Evolutionary conservation across 2,888 invertebrate genomes (phyloP).

Genomic region (Drosophila histrio): DNA sequence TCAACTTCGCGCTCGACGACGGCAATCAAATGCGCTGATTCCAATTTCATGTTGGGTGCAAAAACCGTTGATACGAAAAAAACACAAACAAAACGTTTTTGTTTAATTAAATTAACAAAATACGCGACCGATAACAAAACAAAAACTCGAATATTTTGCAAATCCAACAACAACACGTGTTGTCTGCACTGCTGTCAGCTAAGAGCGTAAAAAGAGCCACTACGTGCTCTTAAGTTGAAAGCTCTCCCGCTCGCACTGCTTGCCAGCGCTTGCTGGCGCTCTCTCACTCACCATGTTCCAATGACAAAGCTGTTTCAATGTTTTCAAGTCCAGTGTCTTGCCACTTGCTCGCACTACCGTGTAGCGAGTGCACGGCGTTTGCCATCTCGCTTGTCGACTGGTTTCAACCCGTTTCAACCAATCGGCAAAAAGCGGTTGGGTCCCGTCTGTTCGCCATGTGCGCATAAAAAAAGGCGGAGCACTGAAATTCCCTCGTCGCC

Average conservation of each 20-base stretch:
- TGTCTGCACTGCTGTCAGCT: constrained; percentile 38
- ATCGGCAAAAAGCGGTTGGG: constrained; percentile 71
- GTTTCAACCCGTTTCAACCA: constrained; percentile 66
- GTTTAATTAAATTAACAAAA: constrained; percentile 78
- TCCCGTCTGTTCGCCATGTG: constrained; percentile 48
- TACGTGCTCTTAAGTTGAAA: constrained; percentile 43
- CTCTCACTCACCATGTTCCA: constrained; percentile 45
- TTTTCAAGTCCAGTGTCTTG: constrained; percentile 23
- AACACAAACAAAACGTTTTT: constrained; percentile 77
- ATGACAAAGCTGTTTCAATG: constrained; percentile 30
- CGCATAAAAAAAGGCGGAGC: constrained; percentile 72
- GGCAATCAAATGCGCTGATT: constrained; percentile 64
- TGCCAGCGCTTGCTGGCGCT: constrained; percentile 1
- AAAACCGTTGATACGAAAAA: constrained; percentile 49
- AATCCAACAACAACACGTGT: constrained; percentile 58
- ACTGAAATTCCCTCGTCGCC: constrained; percentile 30
- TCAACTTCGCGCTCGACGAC: constrained; percentile 31
- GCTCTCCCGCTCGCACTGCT: constrained; percentile 39
- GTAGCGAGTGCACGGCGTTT: constrained; percentile 18
- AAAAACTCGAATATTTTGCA: constrained; percentile 55
- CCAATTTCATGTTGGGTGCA: constrained; percentile 64
- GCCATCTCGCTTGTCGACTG: constrained; percentile 65
- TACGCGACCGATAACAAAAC: constrained; percentile 57
- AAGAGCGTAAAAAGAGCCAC: constrained; percentile 37
- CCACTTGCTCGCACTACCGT: constrained; percentile 47